A percentile compares a stretch with the other conserved stretches of the same genome.
Conservation (phyloP, 1,140 invertebrate genomes). For the Drosophila punjabiensis region DNA sequence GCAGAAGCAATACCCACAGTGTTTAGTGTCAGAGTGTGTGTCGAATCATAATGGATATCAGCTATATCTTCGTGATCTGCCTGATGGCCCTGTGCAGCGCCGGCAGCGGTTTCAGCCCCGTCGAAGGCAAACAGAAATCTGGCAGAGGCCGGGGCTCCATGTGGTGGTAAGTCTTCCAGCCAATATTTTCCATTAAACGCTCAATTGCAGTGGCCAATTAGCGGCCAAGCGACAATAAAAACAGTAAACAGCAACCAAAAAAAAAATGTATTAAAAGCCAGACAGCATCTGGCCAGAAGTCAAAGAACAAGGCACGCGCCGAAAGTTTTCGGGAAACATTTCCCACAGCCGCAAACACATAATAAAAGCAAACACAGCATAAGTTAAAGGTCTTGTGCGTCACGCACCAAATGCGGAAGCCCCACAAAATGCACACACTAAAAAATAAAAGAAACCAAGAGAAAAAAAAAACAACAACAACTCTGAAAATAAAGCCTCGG, state of each 20-base stretch:
- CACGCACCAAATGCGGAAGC: constrained; percentile 76
- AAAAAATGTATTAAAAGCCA: constrained; percentile 18
- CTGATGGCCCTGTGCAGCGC: constrained; percentile 73
- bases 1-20: constrained; percentile 36
- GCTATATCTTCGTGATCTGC: constrained; percentile 71
- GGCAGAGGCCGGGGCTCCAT: constrained; percentile 84
- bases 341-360: constrained; percentile 53
- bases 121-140: constrained; percentile 84
- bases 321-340: constrained; percentile 37
- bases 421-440: constrained; percentile 58
- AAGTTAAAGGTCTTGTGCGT: constrained; percentile 56
- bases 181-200: constrained; percentile 44
- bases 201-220: constrained; percentile 61
- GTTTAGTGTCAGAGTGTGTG: constrained; percentile 48
- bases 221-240: constrained; percentile 54
- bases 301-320: constrained; percentile 59
- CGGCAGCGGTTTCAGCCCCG: constrained; percentile 33
- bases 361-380: constrained; percentile 29
- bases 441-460: constrained; percentile 9
- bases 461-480: neutral
- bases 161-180: constrained; percentile 83
- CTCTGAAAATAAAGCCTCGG: constrained; percentile 20
- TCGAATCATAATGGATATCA: constrained; percentile 79
- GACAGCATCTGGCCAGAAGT: constrained; percentile 17
- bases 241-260: constrained; percentile 55